Percentiles rank a stretch among this genome's conserved stretches.
Evolutionary conservation across 2,797 vertebrate species (phyloP).

Genomic region (Antrozous pallidus): DNA sequence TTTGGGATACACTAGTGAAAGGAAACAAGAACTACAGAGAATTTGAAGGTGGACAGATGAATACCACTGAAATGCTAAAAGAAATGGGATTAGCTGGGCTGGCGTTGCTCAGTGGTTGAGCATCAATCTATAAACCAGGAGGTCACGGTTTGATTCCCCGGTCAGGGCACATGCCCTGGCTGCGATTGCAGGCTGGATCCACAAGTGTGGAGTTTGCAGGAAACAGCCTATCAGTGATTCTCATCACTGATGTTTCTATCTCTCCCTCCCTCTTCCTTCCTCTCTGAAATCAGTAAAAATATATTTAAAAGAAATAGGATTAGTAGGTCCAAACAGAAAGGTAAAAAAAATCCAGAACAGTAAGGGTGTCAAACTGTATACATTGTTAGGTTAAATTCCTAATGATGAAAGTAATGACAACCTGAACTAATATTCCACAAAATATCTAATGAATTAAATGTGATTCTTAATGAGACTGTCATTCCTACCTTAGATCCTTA

Average conservation of each 20-base stretch:
- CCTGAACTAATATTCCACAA: constrained; percentile 24
- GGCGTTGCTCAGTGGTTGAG: too few species aligned
- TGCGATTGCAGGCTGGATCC: too few species aligned
- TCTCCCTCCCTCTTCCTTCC: too few species aligned
- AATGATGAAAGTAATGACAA: constrained; percentile 24
- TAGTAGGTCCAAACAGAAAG: neutral
- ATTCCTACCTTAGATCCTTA: neutral
- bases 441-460: constrained; percentile 7
- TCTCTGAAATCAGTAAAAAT: too few species aligned
- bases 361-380: neutral
- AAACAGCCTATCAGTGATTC: too few species aligned
- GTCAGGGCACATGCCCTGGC: too few species aligned
- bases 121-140: too few species aligned
- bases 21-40: neutral
- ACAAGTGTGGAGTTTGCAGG: too few species aligned
- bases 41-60: neutral
- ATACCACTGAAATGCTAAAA: neutral
- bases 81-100: neutral
- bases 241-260: too few species aligned
- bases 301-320: neutral
- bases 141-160: too few species aligned
- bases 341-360: neutral
- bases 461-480: neutral
- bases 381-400: neutral
- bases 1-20: neutral